Evolutionary conservation across 2,888 invertebrate genomes (phyloP).

Genomic region (Caenorhabditis doughertyi): DNA sequence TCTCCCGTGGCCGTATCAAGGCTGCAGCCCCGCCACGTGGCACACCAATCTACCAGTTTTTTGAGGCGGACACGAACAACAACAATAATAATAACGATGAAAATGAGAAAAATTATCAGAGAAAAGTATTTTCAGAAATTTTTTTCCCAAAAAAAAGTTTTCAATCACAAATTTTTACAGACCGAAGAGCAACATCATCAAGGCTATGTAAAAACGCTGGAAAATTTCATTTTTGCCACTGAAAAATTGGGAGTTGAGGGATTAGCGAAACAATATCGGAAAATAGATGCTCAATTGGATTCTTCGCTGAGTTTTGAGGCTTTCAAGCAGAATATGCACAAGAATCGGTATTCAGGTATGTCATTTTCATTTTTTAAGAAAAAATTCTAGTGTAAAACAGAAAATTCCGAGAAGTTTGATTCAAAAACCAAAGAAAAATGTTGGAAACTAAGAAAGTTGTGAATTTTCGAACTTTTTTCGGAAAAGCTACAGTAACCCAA

Average conservation of each 20-base stretch:
- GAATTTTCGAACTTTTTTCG: background rate
- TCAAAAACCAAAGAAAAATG: background rate
- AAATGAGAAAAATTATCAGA: slow-evolving; percentile 7
- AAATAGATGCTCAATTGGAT: slow-evolving; percentile 63
- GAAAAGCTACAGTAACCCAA: too few relatives aligned
- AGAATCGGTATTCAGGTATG: slow-evolving; percentile 73
- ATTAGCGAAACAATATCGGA: slow-evolving; percentile 66
- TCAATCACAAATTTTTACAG: slow-evolving; percentile 20
- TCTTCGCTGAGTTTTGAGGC: slow-evolving; percentile 62
- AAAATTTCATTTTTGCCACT: slow-evolving; percentile 65
- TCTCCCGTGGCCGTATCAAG: slow-evolving; percentile 64
- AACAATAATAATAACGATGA: slow-evolving; percentile 29
- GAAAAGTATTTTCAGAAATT: slow-evolving; percentile 16
- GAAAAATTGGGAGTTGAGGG: slow-evolving; percentile 67
- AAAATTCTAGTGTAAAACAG: background rate
- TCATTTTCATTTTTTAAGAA: background rate
- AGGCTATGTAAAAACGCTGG: slow-evolving; percentile 40
- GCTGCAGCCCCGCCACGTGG: slow-evolving; percentile 60
- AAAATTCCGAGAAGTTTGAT: background rate
- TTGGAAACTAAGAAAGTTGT: background rate
- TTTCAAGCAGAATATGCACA: slow-evolving; percentile 72
- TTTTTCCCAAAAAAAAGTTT: background rate
- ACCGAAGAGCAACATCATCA: slow-evolving; percentile 10
- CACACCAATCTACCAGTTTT: slow-evolving; percentile 54
- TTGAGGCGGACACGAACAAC: slow-evolving; percentile 20